Evolutionary conservation across 2,888 invertebrate species (phyloP), one percentile per base, ranked within the genome.

Genomic region (Pediacus dermestoides): DNA sequence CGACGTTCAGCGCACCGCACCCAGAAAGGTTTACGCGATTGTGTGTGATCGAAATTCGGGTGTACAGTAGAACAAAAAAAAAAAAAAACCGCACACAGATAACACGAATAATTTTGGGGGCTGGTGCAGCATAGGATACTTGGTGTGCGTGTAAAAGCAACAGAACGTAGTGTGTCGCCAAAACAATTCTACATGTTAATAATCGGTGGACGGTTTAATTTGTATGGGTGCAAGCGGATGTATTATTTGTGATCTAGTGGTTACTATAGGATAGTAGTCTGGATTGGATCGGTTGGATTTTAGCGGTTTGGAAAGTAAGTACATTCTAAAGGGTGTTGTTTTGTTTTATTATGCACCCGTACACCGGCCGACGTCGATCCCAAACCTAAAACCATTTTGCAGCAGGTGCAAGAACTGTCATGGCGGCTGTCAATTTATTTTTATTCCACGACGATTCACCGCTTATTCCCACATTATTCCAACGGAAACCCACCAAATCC

Each of bases 191-290:
- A 61, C 60, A 68, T 67, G 68, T 64, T 56, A 55, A 59, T 60
- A 55, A 54, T 49, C 53, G 51, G 61, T 56, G 64, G 55, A 61
- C 58, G 54, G 57, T 57, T 57, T 56, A 57, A 61, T 60, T 66
- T 66, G 64, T 60, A 67, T 67, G 66, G 62, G 61, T 64, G 62
- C 57, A 59, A 60, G 57, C 63, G 60, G 55, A 63, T 63, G 65
- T 64, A 63, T n/a, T n/a, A n/a, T 63, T 67, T 62, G 65, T 66
- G 66, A 66, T 66, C 63, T 61, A 55, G 55, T 58, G 52, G 54
- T 52, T 56, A 58, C 55, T 54, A 56, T 62, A 59, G 62, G 65
- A 64, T 65, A 64, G 65, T 60, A 48, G 54, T 49, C 50, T 53
- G 56, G 54, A 53, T 52, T 42, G 48, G 57, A 52, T 58, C 48